Conservation (phyloP, 2,797 vertebrate genomes). For the Oreochromis mossambicus region DNA sequence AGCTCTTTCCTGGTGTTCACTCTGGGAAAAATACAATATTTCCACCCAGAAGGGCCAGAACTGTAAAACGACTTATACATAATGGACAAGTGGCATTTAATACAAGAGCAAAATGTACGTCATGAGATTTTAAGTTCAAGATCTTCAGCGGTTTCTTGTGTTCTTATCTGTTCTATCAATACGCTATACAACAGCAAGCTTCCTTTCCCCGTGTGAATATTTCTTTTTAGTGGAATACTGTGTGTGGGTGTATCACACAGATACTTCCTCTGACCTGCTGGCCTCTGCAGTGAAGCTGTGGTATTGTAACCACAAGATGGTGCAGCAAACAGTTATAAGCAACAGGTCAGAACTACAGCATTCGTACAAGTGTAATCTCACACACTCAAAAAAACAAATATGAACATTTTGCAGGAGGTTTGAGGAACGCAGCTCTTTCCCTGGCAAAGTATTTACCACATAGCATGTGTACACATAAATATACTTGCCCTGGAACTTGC, state of each 20-base stretch:
- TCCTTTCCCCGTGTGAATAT: background rate
- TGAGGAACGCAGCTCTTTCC: background rate
- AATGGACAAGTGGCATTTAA: background rate
- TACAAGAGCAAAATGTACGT: background rate
- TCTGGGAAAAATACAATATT: background rate
- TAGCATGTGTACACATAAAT: background rate
- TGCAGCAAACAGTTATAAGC: background rate
- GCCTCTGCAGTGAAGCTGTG: slow-evolving; percentile 6
- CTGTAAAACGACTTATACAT: background rate
- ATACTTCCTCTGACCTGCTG: slow-evolving; percentile 10
- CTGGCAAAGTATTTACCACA: background rate
- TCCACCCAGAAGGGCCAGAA: background rate
- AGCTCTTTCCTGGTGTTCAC: background rate
- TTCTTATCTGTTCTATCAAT: background rate
- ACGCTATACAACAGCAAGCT: background rate
- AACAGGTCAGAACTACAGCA: background rate
- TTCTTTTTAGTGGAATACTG: background rate
- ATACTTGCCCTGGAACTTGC: background rate
- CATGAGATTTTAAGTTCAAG: background rate
- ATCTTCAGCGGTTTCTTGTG: background rate
- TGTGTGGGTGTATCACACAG: slow-evolving; percentile 11
- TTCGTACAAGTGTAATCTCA: background rate
- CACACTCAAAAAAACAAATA: background rate
- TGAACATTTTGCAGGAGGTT: background rate
- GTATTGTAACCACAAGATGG: background rate